These are phyloP conservation scores for Intellagama lesueurii DNA, from an alignment of 2,797 vertebrate genomes.

Conservation along the genomic window DNA sequence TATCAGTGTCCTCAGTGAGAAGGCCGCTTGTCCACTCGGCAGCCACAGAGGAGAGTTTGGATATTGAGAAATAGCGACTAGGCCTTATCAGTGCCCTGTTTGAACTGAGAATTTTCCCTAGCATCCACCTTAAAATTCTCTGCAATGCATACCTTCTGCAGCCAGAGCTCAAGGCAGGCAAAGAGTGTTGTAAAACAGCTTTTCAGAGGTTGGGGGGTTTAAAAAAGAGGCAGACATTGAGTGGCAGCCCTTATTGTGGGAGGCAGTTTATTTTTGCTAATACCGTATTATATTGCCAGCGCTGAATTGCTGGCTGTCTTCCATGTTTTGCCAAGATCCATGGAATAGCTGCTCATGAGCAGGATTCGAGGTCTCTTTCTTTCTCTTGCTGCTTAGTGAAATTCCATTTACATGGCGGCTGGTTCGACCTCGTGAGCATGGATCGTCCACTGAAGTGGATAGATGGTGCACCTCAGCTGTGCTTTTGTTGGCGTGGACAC, in stretches of 20 bases:
- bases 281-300: background rate
- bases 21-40: background rate
- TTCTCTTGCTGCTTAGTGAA: background rate
- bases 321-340: background rate
- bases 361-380: background rate
- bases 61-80: background rate
- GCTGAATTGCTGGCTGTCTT: background rate
- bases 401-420: background rate
- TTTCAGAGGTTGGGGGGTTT: background rate
- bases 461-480: background rate
- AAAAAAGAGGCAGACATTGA: background rate
- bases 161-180: background rate
- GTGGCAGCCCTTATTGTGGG: background rate
- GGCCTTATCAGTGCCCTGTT: background rate
- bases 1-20: background rate
- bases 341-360: background rate
- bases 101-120: background rate
- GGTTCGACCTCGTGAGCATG: background rate
- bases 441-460: background rate
- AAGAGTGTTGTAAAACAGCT: background rate
- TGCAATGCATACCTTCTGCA: background rate
- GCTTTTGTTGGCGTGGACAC: background rate
- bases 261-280: slow-evolving; percentile 7
- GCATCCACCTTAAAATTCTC: background rate
- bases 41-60: background rate